These are phyloP conservation scores for Limenitis camilla DNA, from an alignment of 2,888 invertebrate genomes.

Conservation along the genomic window DNA sequence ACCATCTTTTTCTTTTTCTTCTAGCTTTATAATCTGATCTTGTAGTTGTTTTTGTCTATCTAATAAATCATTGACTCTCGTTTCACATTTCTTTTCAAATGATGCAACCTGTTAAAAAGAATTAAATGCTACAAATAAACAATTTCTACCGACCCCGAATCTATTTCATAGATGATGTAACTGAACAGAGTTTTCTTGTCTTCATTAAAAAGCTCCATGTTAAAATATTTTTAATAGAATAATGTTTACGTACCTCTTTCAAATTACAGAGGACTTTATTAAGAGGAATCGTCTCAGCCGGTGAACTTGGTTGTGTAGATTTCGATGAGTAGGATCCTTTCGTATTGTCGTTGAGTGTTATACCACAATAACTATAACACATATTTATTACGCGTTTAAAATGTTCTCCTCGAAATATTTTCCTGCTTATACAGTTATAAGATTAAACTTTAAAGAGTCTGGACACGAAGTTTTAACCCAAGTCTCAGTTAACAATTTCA, in stretches of 20 bases:
- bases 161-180: too few relatives aligned
- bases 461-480: too few relatives aligned
- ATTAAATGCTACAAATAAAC: not conserved
- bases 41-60: slow-evolving; percentile 67
- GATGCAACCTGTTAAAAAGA: slow-evolving; percentile 42
- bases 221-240: not conserved
- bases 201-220: too few relatives aligned
- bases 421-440: too few relatives aligned
- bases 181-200: too few relatives aligned
- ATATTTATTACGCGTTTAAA: too few relatives aligned
- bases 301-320: slow-evolving; percentile 11
- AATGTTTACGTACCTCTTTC: slow-evolving; percentile 37
- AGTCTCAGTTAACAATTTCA: too few relatives aligned
- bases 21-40: slow-evolving; percentile 72
- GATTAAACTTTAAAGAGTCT: too few relatives aligned
- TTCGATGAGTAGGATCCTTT: slow-evolving; percentile 1
- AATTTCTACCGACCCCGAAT: too few relatives aligned
- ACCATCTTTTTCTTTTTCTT: slow-evolving; percentile 74
- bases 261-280: slow-evolving; percentile 47
- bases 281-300: slow-evolving; percentile 34
- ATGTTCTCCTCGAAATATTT: too few relatives aligned
- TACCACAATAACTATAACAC: not conserved
- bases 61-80: slow-evolving; percentile 66
- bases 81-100: slow-evolving; percentile 46
- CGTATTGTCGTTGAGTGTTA: not conserved